Percentiles rank a stretch among this genome's conserved stretches.
phyloP scores from a whole-genome alignment of 2,113 vertebrate genomes.

The Hypanus sabinus region DNA sequence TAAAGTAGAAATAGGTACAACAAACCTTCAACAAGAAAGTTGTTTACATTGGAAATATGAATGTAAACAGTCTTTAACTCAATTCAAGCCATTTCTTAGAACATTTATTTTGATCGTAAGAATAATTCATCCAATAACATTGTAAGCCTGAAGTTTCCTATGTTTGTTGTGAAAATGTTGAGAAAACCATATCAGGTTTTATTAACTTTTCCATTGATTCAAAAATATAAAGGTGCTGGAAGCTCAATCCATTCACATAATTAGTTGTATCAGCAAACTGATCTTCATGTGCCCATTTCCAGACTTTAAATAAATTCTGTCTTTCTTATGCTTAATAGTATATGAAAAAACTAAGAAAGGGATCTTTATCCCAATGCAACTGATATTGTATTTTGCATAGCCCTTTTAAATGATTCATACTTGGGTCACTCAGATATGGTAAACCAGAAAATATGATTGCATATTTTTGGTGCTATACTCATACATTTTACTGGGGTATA shows the following conservation, averaged over 20 bases:
- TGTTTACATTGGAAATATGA: neutral
- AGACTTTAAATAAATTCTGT: too few species aligned
- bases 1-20: too few species aligned
- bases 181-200: neutral
- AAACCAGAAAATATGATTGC: neutral
- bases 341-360: neutral
- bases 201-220: neutral
- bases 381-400: neutral
- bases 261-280: too few species aligned
- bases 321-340: neutral
- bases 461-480: neutral
- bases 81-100: neutral
- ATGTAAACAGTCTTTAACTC: neutral
- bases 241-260: neutral
- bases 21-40: neutral
- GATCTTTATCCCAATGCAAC: neutral
- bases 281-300: neutral
- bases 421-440: neutral
- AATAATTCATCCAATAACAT: neutral
- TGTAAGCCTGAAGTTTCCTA: neutral
- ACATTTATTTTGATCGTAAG: neutral
- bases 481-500: neutral
- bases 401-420: neutral
- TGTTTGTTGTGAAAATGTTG: too few species aligned
- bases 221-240: neutral